phyloP scores from a whole-genome alignment of 2,113 vertebrate genomes.

The Microtus ochrogaster region DNA sequence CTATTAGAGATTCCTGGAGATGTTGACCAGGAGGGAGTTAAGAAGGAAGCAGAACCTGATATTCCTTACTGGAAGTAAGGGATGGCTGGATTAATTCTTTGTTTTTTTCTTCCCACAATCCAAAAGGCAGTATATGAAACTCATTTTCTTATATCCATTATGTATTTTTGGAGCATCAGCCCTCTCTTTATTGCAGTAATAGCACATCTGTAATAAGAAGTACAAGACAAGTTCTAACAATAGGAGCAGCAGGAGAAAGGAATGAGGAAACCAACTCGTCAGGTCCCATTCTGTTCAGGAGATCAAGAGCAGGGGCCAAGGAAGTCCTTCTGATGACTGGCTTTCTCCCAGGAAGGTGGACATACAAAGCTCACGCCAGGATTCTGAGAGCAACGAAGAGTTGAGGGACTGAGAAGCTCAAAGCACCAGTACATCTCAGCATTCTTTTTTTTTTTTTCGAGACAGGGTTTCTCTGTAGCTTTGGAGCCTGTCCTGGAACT shows the following conservation, averaged over 20 bases:
- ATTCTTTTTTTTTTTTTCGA: no score
- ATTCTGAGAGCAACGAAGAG: neutral
- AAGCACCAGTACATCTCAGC: neutral
- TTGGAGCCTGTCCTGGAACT: no score
- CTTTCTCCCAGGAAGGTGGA: slow-evolving; percentile 62
- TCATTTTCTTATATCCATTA: slow-evolving; percentile 89
- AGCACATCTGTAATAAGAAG: slow-evolving; percentile 86
- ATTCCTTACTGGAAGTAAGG: neutral
- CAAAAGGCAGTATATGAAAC: slow-evolving; percentile 78
- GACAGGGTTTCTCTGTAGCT: no score
- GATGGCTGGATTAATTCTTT: neutral
- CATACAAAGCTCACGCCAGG: slow-evolving; percentile 37
- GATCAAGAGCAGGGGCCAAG: neutral
- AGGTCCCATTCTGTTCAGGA: slow-evolving; percentile 61
- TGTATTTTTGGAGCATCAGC: slow-evolving; percentile 85
- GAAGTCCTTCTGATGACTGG: slow-evolving; percentile 29
- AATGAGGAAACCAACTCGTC: slow-evolving; percentile 36
- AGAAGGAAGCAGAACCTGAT: neutral
- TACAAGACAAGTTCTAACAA: slow-evolving; percentile 77
- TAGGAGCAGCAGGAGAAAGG: slow-evolving; percentile 84
- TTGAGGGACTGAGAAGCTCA: slow-evolving; percentile 8
- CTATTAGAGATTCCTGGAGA: neutral
- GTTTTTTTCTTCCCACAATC: neutral
- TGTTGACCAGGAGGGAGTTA: neutral
- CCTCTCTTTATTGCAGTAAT: slow-evolving; percentile 88